A percentile compares a stretch with the other conserved stretches of the same genome.
These are phyloP conservation scores for Muscicapa striata DNA, from an alignment of 2,797 vertebrate genomes.

Conservation along the genomic window DNA sequence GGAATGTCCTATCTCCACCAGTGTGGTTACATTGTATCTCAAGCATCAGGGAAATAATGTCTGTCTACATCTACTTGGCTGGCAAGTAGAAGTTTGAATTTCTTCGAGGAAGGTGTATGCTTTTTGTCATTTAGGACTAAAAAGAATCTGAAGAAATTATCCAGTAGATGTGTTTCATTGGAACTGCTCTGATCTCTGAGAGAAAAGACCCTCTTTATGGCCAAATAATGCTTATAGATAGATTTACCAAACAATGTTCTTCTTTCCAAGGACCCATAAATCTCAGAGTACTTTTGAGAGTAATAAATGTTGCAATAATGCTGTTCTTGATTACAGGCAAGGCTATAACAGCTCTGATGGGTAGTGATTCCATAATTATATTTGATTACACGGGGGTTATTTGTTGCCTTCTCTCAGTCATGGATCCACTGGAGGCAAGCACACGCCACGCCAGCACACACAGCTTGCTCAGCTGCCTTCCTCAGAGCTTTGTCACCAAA, in stretches of 20 bases:
- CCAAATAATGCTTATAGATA: not conserved
- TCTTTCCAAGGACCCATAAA: constrained; percentile 19
- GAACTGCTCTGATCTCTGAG: not conserved
- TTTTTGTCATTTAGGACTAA: not conserved
- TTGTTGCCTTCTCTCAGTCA: not conserved
- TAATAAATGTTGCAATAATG: constrained; percentile 36
- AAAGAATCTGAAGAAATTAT: not conserved
- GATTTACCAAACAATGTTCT: not conserved
- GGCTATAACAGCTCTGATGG: constrained; percentile 16
- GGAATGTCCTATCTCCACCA: not conserved
- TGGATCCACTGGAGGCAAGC: not conserved
- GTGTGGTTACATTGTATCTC: not conserved
- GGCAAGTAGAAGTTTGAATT: not conserved
- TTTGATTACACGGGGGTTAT: constrained; percentile 37
- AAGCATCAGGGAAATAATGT: not conserved
- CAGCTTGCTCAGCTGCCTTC: not conserved
- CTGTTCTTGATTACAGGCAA: constrained; percentile 35
- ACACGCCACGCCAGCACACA: accelerated
- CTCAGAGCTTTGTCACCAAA: not conserved
- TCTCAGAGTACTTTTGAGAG: constrained; percentile 5
- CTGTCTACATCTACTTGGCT: not conserved
- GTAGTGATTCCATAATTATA: constrained; percentile 40
- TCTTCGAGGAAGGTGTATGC: not conserved
- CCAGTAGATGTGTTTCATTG: not conserved
- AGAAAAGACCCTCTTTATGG: not conserved